Evolutionary conservation across 2,888 invertebrate genomes (phyloP), one percentile per base, ranked within the genome.

Genomic region (Acrobeloides nanus): DNA sequence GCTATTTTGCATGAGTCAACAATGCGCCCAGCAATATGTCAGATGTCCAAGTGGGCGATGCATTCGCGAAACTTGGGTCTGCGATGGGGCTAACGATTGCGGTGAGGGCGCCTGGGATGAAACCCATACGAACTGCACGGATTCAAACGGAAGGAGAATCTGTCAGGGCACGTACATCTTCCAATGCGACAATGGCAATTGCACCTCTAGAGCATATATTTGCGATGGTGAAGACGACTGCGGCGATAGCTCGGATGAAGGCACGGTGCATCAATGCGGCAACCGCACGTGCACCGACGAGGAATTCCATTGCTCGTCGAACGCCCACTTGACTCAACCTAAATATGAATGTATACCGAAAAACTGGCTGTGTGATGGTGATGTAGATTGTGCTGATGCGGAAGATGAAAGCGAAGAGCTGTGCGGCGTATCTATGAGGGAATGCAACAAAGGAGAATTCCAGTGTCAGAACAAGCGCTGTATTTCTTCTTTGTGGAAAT

Each of bases 281-380:
- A 87, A 89, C 63, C 81, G 92, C 39, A 87, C 87, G 64, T 95
- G 95, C 74, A 89, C 90, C 6, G 64, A 63, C n/a, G 66, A 74
- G 4, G 72, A 74, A 23, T 77, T 77, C 63, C 72, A 74, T 34
- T 77, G 77, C 56, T 55, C 66, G n/a, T 75, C 76, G 21, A 76
- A 76, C 53, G 68, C 69, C 6, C 62, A 64, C 7, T 59, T 67
- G 4, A 74, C 70, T 1, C 68, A 71, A 38, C 68, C 70, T 1
- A 81, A 89, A 51, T 86, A 89, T 0, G 88, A 89, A 69, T 68
- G 67, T 47, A 69, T 68, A 20, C 89, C 89, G 0, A 72, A 72
- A 45, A 87, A 89, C 74, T 92, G 89, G 90, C 75, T 80, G n/a
- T 97, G 95, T 73, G 93, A 97, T 73, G 90, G 89, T 1, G 89